Conservation (phyloP, 2,113 vertebrate species). For the Aldabrachelys gigantea region DNA sequence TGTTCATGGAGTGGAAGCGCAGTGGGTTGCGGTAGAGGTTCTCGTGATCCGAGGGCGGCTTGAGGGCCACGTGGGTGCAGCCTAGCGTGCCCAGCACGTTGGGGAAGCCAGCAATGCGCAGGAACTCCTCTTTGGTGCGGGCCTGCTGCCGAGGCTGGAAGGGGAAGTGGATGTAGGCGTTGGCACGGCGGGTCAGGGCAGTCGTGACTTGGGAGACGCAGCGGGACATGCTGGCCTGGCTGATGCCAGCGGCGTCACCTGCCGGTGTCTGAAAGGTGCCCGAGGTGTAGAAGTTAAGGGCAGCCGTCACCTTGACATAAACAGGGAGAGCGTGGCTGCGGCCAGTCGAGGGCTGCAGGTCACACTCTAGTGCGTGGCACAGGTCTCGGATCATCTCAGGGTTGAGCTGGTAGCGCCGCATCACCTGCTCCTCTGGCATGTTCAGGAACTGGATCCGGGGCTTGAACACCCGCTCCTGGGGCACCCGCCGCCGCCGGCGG, state of each 20-base stretch:
- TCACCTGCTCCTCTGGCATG: not conserved
- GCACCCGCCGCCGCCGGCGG: not conserved
- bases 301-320: not conserved
- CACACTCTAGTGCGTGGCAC: not conserved
- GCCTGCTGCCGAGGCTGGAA: not conserved
- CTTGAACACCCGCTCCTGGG: conserved; percentile 4
- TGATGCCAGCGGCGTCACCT: not conserved
- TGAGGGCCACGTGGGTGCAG: not conserved
- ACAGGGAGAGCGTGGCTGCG: not conserved
- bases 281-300: not conserved
- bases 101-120: not conserved
- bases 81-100: not conserved
- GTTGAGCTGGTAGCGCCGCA: not conserved
- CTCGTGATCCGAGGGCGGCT: not conserved
- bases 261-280: not conserved
- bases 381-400: not conserved
- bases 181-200: not conserved
- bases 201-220: not conserved
- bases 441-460: not conserved
- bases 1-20: not conserved
- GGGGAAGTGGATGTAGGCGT: not conserved
- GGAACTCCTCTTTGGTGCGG: not conserved
- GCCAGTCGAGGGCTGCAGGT: not conserved
- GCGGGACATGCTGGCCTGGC: not conserved
- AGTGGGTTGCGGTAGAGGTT: not conserved